Base-by-base conservation (phyloP, 53 echinoderm and acorn worm genomes). In the Temnopleurus reevesii region DNA sequence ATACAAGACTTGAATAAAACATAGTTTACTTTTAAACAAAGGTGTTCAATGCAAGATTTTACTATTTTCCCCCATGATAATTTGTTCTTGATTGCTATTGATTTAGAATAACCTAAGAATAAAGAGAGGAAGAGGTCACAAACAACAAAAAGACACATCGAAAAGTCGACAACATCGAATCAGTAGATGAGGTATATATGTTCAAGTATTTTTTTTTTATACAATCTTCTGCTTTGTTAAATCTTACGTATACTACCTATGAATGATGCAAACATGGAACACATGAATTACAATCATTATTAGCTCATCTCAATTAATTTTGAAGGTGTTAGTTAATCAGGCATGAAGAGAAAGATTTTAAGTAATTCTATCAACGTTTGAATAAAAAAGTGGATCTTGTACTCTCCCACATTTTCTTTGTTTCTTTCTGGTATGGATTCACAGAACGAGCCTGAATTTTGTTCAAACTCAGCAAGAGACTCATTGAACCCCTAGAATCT, bases 101-200 rank as follows among this genome's bases (percentile, higher is more conserved):
- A 63, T 29, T 34, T 63, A 33, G n/a, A 63, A 49, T 9, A 15
- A 49, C 33, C 34, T 63, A 21, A 33, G 30, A 17, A 63, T 3
- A 63, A 34, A 63, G 34, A 34, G 17, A 63, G 8, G 63, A 63
- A 63, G 63, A 31, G 15, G 34, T 34, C 30, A 17, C 9, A 34
- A 63, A 15, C 12, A 12, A 59, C 59, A 63, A 33, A 63, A 29
- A 61, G 31, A 61, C 31, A 63, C 63, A 63, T 63, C 33, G 34
- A 33, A 31, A 5, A 33, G 13, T 63, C 63, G 18, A 63, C 34
- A 63, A 63, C 30, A 63, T 30, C 63, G 13, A 18, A 63, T 63
- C 34, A 63, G 13, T 9, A 63, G 63, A 63, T 63, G 63, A 63
- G 63, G 63, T 63, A 63, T 63, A 63, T 63, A 63, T 63, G 63